A percentile compares a stretch with the other conserved stretches of the same genome.
Evolutionary conservation across 2,113 vertebrate genomes (phyloP).

Genomic region (Lonchura striata): DNA sequence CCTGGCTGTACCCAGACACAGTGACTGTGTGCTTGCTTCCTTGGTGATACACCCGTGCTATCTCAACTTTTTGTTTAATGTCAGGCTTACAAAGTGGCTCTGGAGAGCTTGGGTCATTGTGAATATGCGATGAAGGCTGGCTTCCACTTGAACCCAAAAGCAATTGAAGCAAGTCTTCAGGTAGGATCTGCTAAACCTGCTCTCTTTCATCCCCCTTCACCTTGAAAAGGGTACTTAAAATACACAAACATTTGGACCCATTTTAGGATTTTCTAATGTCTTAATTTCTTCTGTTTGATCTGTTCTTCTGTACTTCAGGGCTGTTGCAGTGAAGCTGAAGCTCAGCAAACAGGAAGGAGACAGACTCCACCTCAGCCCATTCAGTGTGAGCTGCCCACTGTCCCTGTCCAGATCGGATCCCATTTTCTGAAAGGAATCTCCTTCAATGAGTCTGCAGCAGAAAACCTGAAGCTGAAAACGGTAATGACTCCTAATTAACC

Average conservation of each 20-base stretch:
- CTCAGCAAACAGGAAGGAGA: constrained; percentile 93
- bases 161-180: constrained; percentile 92
- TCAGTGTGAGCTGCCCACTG: constrained; percentile 95
- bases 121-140: constrained; percentile 97
- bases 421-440: constrained; percentile 97
- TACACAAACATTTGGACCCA: too few relatives aligned
- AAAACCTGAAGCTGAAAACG: constrained; percentile 97
- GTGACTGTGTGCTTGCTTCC: neutral
- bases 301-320: constrained; percentile 71
- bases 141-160: constrained; percentile 95
- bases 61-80: neutral
- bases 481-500: constrained; percentile 66
- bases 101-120: constrained; percentile 95
- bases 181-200: constrained; percentile 63
- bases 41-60: neutral
- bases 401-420: constrained; percentile 94
- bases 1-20: neutral
- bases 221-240: neutral
- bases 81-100: constrained; percentile 91
- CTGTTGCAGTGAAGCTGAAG: constrained; percentile 96
- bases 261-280: neutral
- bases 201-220: neutral
- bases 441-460: constrained; percentile 92
- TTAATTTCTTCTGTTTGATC: neutral
- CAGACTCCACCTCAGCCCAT: constrained; percentile 94